These are phyloP conservation scores for Encarsia formosa DNA, from an alignment of 2,888 invertebrate species.

Conservation along the genomic window DNA sequence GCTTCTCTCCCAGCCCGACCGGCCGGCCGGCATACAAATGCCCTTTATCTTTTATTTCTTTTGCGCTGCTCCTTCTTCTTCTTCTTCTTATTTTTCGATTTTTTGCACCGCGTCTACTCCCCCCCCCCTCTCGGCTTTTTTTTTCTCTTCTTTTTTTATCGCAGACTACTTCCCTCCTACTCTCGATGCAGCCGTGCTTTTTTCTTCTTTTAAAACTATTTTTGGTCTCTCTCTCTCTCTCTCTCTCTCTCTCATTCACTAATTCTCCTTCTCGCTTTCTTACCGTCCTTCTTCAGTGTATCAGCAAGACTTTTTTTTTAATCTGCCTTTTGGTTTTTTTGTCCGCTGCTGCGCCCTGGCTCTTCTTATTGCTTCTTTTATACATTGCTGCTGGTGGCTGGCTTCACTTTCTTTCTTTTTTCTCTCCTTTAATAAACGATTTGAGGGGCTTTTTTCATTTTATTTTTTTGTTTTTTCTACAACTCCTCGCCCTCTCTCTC, in stretches of 20 bases:
- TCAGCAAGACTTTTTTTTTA: neutral
- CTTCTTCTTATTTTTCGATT: too few species aligned
- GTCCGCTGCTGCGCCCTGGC: neutral
- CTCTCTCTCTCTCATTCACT: slow-evolving; percentile 17
- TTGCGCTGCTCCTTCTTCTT: too few species aligned
- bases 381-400: too few species aligned
- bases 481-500: neutral
- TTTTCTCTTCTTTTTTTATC: slow-evolving; percentile 4
- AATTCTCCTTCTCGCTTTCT: slow-evolving; percentile 26
- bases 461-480: neutral
- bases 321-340: slow-evolving; percentile 5
- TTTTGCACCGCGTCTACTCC: too few species aligned
- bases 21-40: too few species aligned
- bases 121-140: too few species aligned
- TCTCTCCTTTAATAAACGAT: too few species aligned
- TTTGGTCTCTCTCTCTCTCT: too few species aligned
- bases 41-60: too few species aligned
- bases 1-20: too few species aligned
- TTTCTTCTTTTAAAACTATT: too few species aligned
- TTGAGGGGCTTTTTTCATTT: neutral
- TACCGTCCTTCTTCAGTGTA: slow-evolving; percentile 14
- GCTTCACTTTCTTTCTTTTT: too few species aligned
- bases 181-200: neutral
- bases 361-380: neutral
- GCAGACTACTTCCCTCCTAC: neutral